Conservation (phyloP, 2,888 invertebrate species). For the Phymatocera aterrima region DNA sequence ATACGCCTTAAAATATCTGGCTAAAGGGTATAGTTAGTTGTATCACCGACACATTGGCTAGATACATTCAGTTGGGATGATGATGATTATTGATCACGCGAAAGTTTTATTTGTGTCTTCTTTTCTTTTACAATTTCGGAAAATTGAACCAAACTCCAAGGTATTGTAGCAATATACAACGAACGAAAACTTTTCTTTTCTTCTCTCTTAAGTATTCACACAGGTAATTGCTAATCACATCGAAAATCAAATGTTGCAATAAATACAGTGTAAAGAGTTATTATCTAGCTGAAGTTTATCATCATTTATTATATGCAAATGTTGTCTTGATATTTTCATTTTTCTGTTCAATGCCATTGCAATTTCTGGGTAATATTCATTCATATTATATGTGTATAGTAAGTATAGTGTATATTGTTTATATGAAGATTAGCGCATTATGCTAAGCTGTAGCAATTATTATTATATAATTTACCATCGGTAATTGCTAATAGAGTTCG, state of each 20-base stretch:
- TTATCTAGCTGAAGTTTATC: background rate
- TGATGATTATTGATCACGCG: conserved; percentile 8
- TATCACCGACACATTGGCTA: conserved; percentile 21
- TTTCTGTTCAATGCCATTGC: background rate
- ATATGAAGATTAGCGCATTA: conserved; percentile 19
- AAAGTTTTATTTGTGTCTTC: background rate
- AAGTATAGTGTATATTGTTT: background rate
- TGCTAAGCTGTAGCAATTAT: background rate
- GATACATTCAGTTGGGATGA: conserved; percentile 35
- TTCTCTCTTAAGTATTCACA: background rate
- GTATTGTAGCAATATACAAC: conserved; percentile 2
- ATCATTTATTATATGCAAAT: conserved; percentile 1
- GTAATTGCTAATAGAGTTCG: conserved; percentile 11
- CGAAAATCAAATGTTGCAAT: conserved; percentile 11
- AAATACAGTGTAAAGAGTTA: background rate
- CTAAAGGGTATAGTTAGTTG: background rate
- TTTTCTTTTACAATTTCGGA: background rate
- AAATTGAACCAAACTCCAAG: conserved; percentile 10
- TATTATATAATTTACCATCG: background rate
- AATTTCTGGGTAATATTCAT: background rate
- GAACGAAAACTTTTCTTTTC: background rate
- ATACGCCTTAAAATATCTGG: conserved; percentile 29
- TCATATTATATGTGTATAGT: background rate
- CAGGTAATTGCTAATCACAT: conserved; percentile 9
- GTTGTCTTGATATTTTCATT: no score